Conservation (phyloP, 2,888 invertebrate species). For the Dolichomitus sp. region DNA sequence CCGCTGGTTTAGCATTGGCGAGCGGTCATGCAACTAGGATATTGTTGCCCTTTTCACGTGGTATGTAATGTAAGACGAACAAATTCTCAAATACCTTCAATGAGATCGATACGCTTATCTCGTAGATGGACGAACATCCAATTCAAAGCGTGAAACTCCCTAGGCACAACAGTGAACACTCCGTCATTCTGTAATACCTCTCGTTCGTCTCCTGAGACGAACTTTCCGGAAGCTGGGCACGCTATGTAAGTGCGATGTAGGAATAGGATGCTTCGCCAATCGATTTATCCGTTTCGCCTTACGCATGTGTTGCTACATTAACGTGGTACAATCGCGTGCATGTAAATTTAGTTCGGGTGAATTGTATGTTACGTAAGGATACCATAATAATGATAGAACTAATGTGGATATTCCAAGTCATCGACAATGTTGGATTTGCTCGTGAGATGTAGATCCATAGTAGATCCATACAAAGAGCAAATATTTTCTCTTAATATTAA, state of each 20-base stretch:
- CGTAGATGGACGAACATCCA: constrained; percentile 21
- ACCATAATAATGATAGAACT: too few species aligned
- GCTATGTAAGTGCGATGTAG: background rate
- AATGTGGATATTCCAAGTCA: too few species aligned
- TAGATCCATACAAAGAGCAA: too few species aligned
- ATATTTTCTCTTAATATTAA: too few species aligned
- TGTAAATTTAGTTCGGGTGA: background rate
- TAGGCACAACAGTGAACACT: constrained; percentile 12
- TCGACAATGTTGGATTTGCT: too few species aligned
- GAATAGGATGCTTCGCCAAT: constrained; percentile 7
- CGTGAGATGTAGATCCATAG: too few species aligned
- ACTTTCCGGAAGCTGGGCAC: background rate
- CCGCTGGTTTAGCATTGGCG: background rate
- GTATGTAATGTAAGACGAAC: background rate
- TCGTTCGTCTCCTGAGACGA: constrained; percentile 24
- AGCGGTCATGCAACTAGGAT: background rate
- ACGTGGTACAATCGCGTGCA: background rate
- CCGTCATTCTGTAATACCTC: constrained; percentile 33
- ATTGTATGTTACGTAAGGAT: too few species aligned
- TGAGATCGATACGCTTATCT: constrained; percentile 22
- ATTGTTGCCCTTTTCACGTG: background rate
- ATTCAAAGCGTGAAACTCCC: constrained; percentile 33
- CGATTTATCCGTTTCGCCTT: background rate
- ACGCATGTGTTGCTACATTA: background rate
- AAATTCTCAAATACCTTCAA: background rate